phyloP scores from a whole-genome alignment of 2,113 vertebrate species.

The Cephalopholis sonnerati region DNA sequence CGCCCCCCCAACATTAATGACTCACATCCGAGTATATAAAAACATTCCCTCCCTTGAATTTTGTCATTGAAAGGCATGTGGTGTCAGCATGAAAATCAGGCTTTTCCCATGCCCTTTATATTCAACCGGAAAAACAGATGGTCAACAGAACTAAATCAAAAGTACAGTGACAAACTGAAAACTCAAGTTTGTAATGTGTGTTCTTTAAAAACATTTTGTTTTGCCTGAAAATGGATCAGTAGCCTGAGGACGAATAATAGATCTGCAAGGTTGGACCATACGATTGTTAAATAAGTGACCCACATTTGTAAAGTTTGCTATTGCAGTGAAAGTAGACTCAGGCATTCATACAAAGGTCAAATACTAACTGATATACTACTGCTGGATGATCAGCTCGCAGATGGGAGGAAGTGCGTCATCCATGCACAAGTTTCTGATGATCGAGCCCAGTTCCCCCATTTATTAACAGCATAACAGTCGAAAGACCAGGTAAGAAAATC shows the following conservation, averaged over 20 bases:
- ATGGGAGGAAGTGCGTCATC: too few relatives aligned
- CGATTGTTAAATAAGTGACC: background rate
- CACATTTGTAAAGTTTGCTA: background rate
- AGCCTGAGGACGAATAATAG: background rate
- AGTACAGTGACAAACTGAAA: background rate
- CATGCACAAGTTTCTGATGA: too few relatives aligned
- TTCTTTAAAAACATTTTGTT: background rate
- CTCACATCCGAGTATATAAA: constrained; percentile 20
- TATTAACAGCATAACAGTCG: too few relatives aligned
- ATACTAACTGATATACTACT: background rate
- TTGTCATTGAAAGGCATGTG: constrained; percentile 9
- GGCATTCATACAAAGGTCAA: too few relatives aligned
- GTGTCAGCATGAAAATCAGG: constrained; percentile 7
- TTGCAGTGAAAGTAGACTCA: background rate
- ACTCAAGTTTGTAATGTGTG: background rate
- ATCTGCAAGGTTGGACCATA: too few relatives aligned
- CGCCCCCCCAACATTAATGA: constrained; percentile 24
- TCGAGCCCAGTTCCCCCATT: too few relatives aligned
- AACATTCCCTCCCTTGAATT: constrained; percentile 12
- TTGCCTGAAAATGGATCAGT: background rate
- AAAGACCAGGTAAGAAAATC: too few relatives aligned
- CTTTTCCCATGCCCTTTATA: background rate
- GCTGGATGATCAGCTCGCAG: background rate
- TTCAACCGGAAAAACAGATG: background rate
- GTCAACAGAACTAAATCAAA: background rate